Percentiles rank a stretch among this genome's conserved stretches.
Conservation (phyloP, 2,113 vertebrate genomes). For the Odobenus rosmarus region DNA sequence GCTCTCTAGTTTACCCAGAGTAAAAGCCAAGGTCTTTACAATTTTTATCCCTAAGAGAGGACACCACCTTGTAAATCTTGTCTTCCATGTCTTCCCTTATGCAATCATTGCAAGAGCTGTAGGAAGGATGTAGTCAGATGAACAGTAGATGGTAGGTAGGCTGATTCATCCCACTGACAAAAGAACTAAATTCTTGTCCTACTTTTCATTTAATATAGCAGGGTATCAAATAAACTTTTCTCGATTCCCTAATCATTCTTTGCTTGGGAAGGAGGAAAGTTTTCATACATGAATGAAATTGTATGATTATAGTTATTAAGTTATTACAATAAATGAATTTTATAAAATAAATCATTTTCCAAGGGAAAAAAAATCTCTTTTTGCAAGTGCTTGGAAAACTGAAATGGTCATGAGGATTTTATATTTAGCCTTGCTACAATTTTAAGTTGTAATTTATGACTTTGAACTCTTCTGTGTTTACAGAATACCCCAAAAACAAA, state of each 20-base stretch:
- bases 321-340: neutral
- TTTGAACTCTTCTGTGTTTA: neutral
- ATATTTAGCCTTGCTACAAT: neutral
- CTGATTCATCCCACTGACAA: neutral
- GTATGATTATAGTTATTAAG: neutral
- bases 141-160: neutral
- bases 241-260: neutral
- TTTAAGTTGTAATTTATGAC: constrained; percentile 27
- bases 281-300: neutral
- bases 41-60: neutral
- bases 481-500: neutral
- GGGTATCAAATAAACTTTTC: neutral
- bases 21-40: neutral
- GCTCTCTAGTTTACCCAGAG: neutral
- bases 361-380: neutral
- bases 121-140: neutral
- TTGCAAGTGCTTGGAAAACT: constrained; percentile 17
- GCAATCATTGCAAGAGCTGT: neutral
- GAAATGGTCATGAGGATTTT: neutral
- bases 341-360: constrained; percentile 42
- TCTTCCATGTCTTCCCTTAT: neutral
- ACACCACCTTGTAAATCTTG: neutral
- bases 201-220: neutral
- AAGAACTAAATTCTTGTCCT: neutral
- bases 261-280: neutral